A percentile compares a stretch with the other conserved stretches of the same genome.
Conservation (phyloP, 2,797 vertebrate genomes). For the Choloepus didactylus region DNA sequence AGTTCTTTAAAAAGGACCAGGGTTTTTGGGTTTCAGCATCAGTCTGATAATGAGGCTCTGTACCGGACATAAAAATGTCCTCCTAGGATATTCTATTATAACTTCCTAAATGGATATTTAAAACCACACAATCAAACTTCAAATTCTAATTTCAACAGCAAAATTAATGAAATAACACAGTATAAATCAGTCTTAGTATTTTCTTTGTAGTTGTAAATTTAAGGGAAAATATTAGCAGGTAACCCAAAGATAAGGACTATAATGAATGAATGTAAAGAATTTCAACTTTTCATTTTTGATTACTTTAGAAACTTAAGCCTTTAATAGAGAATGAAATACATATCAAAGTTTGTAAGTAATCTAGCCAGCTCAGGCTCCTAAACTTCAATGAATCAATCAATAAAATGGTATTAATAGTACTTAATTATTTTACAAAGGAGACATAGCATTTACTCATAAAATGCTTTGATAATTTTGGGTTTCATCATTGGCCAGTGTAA, state of each 20-base stretch:
- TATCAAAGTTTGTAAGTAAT: conserved; percentile 25
- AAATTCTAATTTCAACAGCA: conserved; percentile 8
- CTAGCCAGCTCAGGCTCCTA: neutral
- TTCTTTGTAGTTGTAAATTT: neutral
- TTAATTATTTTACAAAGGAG: conserved; percentile 43
- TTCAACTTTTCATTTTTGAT: conserved; percentile 13
- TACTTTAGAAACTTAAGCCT: conserved; percentile 18
- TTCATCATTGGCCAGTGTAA: neutral
- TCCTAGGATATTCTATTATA: neutral
- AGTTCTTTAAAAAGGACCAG: neutral
- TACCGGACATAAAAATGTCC: neutral
- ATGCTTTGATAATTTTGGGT: neutral
- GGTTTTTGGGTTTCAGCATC: neutral
- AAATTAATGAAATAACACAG: conserved; percentile 40
- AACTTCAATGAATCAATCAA: neutral
- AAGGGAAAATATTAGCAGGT: neutral
- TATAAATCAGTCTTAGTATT: neutral
- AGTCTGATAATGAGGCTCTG: neutral
- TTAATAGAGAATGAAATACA: conserved; percentile 58
- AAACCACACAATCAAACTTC: neutral
- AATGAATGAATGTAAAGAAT: neutral
- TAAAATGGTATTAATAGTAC: neutral
- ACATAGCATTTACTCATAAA: neutral
- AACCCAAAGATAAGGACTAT: neutral
- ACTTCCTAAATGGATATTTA: neutral